phyloP scores from a whole-genome alignment of 2,888 invertebrate species.

The Stramonita haemastoma region DNA sequence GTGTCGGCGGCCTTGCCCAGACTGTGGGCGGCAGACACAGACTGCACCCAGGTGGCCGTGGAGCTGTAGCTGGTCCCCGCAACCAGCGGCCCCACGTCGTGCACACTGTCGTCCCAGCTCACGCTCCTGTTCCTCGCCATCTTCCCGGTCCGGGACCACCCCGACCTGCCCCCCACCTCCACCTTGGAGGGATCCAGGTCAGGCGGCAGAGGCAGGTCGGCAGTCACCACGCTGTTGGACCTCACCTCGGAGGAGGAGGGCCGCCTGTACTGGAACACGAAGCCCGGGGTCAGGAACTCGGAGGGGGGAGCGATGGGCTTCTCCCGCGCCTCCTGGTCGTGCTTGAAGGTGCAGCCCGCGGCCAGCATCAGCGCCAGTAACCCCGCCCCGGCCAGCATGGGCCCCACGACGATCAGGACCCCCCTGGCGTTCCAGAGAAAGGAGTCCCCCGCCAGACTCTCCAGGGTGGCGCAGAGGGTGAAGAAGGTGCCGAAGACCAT shows the following conservation, averaged over 20 bases:
- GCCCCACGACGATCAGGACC: constrained; percentile 47
- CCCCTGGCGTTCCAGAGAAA: constrained; percentile 46
- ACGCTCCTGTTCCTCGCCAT: not conserved
- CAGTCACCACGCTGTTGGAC: constrained; percentile 13
- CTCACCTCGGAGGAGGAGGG: not conserved
- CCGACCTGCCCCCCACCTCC: not conserved
- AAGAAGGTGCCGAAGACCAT: constrained; percentile 46
- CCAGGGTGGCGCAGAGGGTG: constrained; percentile 48
- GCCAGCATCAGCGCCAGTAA: constrained; percentile 47
- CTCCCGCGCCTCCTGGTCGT: constrained; percentile 41
- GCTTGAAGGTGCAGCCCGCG: constrained; percentile 45
- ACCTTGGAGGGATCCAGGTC: constrained; percentile 19
- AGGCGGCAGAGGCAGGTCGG: constrained; percentile 27
- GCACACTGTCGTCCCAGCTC: constrained; percentile 1
- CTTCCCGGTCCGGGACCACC: not conserved
- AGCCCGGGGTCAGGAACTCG: constrained; percentile 27
- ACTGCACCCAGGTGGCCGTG: constrained; percentile 27
- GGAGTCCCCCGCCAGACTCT: constrained; percentile 47
- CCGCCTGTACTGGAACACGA: constrained; percentile 9
- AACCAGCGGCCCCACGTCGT: not conserved
- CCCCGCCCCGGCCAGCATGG: constrained; percentile 42
- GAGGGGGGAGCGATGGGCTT: not conserved
- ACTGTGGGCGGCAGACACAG: constrained; percentile 2
- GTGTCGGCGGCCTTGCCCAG: not conserved
- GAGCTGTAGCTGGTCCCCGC: constrained; percentile 9